phyloP scores from a whole-genome alignment of 2,888 invertebrate genomes.

The Listrodromus nycthemerus region DNA sequence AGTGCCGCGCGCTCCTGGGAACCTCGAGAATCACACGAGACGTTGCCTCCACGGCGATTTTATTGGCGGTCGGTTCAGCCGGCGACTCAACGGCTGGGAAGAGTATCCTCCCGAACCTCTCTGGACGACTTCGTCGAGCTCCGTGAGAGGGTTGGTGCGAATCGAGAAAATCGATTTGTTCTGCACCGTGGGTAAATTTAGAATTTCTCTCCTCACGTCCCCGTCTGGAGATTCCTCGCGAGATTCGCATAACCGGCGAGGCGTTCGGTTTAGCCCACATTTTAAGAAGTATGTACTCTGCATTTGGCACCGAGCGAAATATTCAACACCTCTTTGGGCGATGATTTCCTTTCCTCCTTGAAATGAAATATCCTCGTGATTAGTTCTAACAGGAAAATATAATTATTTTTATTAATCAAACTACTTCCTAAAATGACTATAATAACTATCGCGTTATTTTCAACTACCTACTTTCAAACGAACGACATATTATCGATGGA shows the following conservation, averaged over 20 bases:
- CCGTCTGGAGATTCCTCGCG: conserved; percentile 9
- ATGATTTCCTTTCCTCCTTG: not conserved
- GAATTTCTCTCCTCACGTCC: conserved; percentile 57
- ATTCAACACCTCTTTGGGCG: not conserved
- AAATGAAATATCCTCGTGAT: not conserved
- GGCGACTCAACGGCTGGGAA: not conserved
- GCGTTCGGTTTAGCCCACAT: conserved; percentile 9
- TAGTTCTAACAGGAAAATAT: not conserved
- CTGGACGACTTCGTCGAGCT: conserved; percentile 62
- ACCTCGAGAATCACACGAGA: conserved; percentile 13
- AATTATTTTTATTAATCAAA: not conserved
- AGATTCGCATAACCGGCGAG: conserved; percentile 23
- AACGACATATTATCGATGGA: not conserved
- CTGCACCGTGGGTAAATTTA: conserved; percentile 72
- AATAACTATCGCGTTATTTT: too few relatives aligned
- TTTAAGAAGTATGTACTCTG: not conserved
- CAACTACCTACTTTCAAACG: not conserved
- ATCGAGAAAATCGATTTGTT: conserved; percentile 72
- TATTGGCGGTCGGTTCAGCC: conserved; percentile 50
- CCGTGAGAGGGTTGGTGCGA: conserved; percentile 37
- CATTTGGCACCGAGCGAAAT: not conserved
- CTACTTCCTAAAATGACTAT: not conserved
- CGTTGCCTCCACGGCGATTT: not conserved
- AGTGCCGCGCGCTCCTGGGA: conserved; percentile 37
- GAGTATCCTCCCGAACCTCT: not conserved